These are phyloP conservation scores for Eremophila alpestris DNA, from an alignment of 2,797 vertebrate species.

Conservation along the genomic window DNA sequence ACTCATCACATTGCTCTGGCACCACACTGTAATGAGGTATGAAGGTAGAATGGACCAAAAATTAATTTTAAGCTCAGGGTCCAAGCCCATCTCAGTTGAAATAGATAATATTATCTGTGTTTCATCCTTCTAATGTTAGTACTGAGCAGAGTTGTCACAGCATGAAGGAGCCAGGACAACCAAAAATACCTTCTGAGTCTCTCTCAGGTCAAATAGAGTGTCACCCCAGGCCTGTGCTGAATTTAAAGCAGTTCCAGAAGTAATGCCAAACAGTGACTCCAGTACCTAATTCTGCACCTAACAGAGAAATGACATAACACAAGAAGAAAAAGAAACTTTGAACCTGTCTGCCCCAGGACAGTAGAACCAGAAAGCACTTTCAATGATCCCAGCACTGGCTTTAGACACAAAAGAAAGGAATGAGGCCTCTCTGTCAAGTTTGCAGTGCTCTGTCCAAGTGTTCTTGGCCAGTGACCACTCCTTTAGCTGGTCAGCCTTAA, in stretches of 20 bases:
- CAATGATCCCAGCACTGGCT: background rate
- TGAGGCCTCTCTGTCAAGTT: background rate
- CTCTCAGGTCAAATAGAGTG: background rate
- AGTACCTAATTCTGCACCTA: background rate
- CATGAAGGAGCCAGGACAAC: background rate
- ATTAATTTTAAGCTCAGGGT: background rate
- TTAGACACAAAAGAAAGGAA: background rate
- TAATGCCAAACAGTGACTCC: background rate
- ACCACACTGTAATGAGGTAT: background rate
- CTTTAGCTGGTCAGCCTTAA: background rate
- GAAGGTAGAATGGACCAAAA: background rate
- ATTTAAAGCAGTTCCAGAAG: background rate
- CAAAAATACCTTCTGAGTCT: slow-evolving; percentile 4
- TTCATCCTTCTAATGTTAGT: background rate
- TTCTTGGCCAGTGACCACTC: background rate
- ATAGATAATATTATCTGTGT: background rate
- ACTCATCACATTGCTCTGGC: background rate
- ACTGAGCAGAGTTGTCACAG: background rate
- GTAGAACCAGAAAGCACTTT: background rate
- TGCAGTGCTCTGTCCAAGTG: background rate
- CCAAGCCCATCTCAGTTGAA: background rate
- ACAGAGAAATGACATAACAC: background rate
- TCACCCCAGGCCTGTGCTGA: background rate
- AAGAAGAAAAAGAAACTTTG: background rate
- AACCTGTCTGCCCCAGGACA: background rate